Conservation (phyloP, 2,888 invertebrate genomes). For the Resseliella maxima region DNA sequence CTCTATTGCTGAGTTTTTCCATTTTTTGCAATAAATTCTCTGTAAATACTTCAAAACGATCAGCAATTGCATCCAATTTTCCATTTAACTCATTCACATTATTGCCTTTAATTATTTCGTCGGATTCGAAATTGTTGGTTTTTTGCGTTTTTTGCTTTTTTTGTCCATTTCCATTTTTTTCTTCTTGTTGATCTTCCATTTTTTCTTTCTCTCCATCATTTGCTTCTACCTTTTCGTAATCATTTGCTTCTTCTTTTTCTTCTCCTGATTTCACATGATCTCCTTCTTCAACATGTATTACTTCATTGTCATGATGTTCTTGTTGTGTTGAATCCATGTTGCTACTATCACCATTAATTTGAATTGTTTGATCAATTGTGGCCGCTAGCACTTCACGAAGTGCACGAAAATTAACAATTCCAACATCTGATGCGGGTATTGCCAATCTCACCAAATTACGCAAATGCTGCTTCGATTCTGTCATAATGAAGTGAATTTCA, state of each 20-base stretch:
- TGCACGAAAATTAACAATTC: constrained; percentile 11
- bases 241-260: no score
- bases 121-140: background rate
- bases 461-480: background rate
- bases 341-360: background rate
- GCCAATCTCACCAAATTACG: background rate
- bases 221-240: no score
- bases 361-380: background rate
- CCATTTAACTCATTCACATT: background rate
- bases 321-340: no score
- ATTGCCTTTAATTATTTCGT: background rate
- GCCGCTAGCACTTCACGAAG: constrained; percentile 8
- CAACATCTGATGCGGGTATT: background rate
- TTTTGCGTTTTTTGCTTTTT: background rate
- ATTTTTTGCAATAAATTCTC: background rate
- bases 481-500: background rate
- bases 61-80: background rate
- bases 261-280: no score
- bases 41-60: background rate
- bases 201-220: no score
- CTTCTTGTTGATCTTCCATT: no score
- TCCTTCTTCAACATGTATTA: no score
- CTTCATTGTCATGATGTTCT: no score
- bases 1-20: background rate
- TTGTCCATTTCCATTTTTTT: no score